phyloP scores from a whole-genome alignment of 2,888 invertebrate genomes.

The Endomychus coccineus region DNA sequence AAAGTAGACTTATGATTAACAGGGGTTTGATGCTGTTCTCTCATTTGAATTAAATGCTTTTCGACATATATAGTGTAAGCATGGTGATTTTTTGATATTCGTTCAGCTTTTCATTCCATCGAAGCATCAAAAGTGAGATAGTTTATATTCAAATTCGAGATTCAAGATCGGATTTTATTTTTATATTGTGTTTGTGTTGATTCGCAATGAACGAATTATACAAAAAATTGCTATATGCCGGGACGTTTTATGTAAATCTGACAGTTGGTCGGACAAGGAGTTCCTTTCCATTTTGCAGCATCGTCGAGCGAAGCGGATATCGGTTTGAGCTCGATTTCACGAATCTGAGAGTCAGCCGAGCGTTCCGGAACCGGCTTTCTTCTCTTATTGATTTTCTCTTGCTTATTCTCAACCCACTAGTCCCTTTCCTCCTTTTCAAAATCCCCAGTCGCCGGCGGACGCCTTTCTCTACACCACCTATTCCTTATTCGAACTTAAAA shows the following conservation, averaged over 20 bases:
- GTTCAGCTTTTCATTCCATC: too few relatives aligned
- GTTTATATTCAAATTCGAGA: too few relatives aligned
- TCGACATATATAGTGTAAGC: too few relatives aligned
- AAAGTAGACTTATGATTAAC: too few relatives aligned
- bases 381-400: constrained; percentile 46
- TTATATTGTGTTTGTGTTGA: too few relatives aligned
- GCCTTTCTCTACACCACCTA: constrained; percentile 21
- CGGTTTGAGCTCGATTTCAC: constrained; percentile 45
- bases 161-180: too few relatives aligned
- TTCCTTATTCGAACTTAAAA: constrained; percentile 45
- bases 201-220: too few relatives aligned
- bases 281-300: constrained; percentile 43
- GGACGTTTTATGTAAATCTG: constrained; percentile 35
- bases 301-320: constrained; percentile 43
- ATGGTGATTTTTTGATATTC: too few relatives aligned
- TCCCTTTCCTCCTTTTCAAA: constrained; percentile 29
- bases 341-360: constrained; percentile 46
- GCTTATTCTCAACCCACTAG: constrained; percentile 25
- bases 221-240: too few relatives aligned
- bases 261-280: constrained; percentile 39
- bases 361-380: constrained; percentile 47
- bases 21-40: too few relatives aligned
- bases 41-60: too few relatives aligned
- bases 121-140: too few relatives aligned
- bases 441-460: constrained; percentile 25